These are phyloP conservation scores for Vanacampus margaritifer DNA, from an alignment of 2,113 vertebrate genomes.

Conservation along the genomic window DNA sequence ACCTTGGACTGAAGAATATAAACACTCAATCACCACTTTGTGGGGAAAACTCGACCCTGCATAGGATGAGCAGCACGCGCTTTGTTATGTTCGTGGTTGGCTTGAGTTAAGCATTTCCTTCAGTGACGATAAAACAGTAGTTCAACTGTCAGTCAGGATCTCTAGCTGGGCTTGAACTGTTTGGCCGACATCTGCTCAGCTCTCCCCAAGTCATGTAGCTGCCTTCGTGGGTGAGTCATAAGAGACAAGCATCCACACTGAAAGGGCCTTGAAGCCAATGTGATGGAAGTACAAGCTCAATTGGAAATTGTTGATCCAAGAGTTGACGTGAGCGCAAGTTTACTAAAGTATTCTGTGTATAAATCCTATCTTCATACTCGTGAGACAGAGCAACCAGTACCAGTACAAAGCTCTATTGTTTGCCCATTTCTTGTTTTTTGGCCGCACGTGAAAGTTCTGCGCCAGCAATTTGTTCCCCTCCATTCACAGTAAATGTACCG, in stretches of 20 bases:
- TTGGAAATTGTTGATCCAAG: conserved; percentile 10
- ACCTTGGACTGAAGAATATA: conserved; percentile 1
- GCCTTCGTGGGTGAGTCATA: conserved; percentile 20
- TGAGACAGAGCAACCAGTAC: too few relatives aligned
- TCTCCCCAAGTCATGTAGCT: conserved; percentile 20
- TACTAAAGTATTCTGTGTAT: too few relatives aligned
- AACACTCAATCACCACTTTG: conserved; percentile 26
- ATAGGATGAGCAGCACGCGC: conserved; percentile 6
- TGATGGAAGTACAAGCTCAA: conserved; percentile 26
- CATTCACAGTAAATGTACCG: neutral
- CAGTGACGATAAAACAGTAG: conserved; percentile 24
- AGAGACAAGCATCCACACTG: conserved; percentile 16
- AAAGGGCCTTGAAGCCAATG: conserved; percentile 13
- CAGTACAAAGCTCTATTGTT: too few relatives aligned
- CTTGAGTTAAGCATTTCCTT: conserved; percentile 10
- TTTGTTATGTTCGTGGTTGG: conserved; percentile 28
- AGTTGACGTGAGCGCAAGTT: neutral
- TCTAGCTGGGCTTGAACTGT: conserved; percentile 25
- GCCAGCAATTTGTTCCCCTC: too few relatives aligned
- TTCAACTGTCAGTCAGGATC: conserved; percentile 36
- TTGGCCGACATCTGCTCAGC: conserved; percentile 33
- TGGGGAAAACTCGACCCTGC: neutral
- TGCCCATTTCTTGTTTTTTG: too few relatives aligned
- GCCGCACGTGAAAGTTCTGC: too few relatives aligned
- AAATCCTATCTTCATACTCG: too few relatives aligned